Evolutionary conservation across 2,888 invertebrate species (phyloP).

Genomic region (Prenolepis imparis): DNA sequence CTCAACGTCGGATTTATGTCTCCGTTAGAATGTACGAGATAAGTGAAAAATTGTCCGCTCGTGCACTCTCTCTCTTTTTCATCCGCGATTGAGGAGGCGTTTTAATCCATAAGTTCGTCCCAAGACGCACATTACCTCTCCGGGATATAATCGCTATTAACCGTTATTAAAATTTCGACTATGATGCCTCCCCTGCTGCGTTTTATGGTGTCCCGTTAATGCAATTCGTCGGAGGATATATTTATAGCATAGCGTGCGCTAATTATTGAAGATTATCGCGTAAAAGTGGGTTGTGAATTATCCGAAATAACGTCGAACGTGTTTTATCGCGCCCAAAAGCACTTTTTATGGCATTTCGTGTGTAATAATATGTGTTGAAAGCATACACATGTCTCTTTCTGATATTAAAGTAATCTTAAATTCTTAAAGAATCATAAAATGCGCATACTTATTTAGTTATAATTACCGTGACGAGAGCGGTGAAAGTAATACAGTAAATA

Average conservation of each 20-base stretch:
- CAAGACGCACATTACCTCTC: too few species aligned
- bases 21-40: conserved; percentile 45
- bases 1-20: conserved; percentile 55
- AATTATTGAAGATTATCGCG: conserved; percentile 22
- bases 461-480: not conserved
- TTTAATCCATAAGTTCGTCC: conserved; percentile 1
- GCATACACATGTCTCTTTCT: not conserved
- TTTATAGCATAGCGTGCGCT: conserved; percentile 2
- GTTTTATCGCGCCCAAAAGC: not conserved
- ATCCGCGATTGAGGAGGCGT: not conserved
- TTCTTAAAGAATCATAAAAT: not conserved
- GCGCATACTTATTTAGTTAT: not conserved
- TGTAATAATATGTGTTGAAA: not conserved
- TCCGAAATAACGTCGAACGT: not conserved
- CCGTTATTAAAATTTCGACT: conserved; percentile 54
- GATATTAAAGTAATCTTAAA: not conserved
- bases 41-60: conserved; percentile 40
- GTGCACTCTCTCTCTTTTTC: not conserved
- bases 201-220: conserved; percentile 26
- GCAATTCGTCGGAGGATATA: not conserved
- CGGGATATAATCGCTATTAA: conserved; percentile 5
- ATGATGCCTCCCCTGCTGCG: not conserved
- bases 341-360: not conserved
- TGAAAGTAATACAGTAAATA: conserved; percentile 22
- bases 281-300: not conserved